Evolutionary conservation across 1,140 invertebrate genomes (phyloP).

Genomic region (Drosophila truncata): DNA sequence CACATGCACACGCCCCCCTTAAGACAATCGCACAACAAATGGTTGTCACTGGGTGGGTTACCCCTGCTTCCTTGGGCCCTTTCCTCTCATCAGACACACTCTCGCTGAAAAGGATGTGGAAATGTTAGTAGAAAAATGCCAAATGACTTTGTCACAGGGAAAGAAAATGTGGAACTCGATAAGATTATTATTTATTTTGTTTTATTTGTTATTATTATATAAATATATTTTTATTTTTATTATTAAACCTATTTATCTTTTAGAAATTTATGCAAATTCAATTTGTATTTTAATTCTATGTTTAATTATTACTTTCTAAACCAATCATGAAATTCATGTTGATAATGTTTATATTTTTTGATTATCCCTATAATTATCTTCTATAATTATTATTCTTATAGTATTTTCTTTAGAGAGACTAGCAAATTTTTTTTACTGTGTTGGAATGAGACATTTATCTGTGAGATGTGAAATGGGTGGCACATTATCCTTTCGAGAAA

Average conservation of each 20-base stretch:
- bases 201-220: too few relatives aligned
- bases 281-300: background rate
- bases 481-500: constrained; percentile 76
- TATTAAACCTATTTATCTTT: background rate
- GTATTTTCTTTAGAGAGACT: background rate
- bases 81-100: constrained; percentile 5
- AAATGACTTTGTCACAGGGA: constrained; percentile 41
- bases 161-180: background rate
- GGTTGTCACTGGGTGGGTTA: constrained; percentile 11
- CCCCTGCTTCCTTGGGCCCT: background rate
- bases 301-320: background rate
- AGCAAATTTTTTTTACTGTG: background rate
- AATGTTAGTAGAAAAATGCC: constrained; percentile 67
- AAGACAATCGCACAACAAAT: constrained; percentile 48
- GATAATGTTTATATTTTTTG: background rate
- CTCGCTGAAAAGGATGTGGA: constrained; percentile 52
- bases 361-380: background rate
- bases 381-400: background rate
- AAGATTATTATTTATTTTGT: background rate
- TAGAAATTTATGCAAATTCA: background rate
- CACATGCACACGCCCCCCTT: constrained; percentile 54
- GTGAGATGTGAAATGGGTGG: constrained; percentile 14
- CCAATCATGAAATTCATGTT: background rate
- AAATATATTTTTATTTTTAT: background rate
- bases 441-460: constrained; percentile 16